Conservation (phyloP, 64 coral and sea anemone species). For the Platygyra sinensis region DNA sequence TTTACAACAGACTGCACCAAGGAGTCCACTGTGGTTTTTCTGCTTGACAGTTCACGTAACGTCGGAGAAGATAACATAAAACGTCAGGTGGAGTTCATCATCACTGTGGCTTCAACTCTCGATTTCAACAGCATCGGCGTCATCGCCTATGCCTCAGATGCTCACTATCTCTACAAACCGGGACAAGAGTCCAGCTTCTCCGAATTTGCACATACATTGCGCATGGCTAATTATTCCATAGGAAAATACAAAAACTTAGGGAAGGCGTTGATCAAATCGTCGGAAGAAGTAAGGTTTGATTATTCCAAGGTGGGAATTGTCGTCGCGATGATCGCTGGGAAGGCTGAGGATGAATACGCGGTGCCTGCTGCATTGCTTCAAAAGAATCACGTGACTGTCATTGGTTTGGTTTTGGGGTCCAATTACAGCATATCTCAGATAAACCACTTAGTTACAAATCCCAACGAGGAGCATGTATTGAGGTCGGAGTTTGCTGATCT, state of each 20-base stretch:
- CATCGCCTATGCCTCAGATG: neutral
- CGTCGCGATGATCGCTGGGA: neutral
- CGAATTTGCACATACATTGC: neutral
- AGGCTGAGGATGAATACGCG: neutral
- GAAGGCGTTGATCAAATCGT: neutral
- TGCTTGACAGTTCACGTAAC: neutral
- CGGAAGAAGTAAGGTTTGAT: constrained; percentile 1
- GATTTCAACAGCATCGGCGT: neutral
- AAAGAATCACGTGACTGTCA: neutral
- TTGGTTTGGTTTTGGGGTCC: neutral
- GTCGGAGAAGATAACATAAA: constrained; percentile 3
- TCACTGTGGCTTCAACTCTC: neutral
- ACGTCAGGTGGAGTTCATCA: constrained; percentile 15
- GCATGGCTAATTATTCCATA: neutral
- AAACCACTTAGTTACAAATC: neutral
- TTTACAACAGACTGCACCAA: neutral
- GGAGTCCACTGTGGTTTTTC: neutral
- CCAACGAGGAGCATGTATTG: neutral
- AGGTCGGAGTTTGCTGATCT: neutral
- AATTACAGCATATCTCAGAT: constrained; percentile 4
- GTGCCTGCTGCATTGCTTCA: constrained; percentile 2
- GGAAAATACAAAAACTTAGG: constrained; percentile 6
- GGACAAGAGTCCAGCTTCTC: neutral
- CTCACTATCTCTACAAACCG: neutral
- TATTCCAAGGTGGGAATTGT: neutral